phyloP scores from a whole-genome alignment of 2,888 invertebrate species.

The Tenthredo amoena region DNA sequence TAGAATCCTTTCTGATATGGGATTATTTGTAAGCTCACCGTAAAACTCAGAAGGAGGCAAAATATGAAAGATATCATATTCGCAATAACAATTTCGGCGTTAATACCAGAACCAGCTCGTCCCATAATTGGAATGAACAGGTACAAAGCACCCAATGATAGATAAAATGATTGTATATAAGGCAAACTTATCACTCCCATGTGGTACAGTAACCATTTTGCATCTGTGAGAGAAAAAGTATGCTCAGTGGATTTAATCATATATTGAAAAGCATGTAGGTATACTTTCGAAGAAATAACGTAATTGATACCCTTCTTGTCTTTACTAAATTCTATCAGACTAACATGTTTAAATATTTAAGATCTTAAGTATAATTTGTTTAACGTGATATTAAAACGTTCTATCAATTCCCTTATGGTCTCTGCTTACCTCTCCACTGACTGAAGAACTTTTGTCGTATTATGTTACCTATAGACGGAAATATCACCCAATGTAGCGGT shows the following conservation, averaged over 20 bases:
- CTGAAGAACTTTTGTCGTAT: conserved; percentile 79
- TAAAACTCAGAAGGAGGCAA: conserved; percentile 78
- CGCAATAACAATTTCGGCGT: conserved; percentile 86
- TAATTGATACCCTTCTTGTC: background rate
- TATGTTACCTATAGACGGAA: conserved; percentile 81
- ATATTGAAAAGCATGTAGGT: conserved; percentile 43
- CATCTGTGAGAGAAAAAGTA: conserved; percentile 75
- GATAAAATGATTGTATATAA: conserved; percentile 85
- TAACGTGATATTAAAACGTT: background rate
- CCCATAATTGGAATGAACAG: conserved; percentile 92
- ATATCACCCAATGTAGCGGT: conserved; percentile 83
- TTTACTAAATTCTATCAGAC: background rate
- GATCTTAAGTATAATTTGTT: background rate
- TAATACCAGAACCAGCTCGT: conserved; percentile 84
- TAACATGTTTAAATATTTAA: too few species aligned
- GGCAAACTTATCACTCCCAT: conserved; percentile 81
- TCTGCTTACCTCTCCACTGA: conserved; percentile 79
- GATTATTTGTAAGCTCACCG: conserved; percentile 63
- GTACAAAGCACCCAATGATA: conserved; percentile 84
- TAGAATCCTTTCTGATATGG: background rate
- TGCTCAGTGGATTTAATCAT: background rate
- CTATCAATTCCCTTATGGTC: too few species aligned
- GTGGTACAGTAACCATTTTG: conserved; percentile 81
- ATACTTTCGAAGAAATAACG: conserved; percentile 3
- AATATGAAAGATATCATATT: conserved; percentile 78